phyloP scores from a whole-genome alignment of 2,888 invertebrate species.

The Acanthacorydalis orientalis region DNA sequence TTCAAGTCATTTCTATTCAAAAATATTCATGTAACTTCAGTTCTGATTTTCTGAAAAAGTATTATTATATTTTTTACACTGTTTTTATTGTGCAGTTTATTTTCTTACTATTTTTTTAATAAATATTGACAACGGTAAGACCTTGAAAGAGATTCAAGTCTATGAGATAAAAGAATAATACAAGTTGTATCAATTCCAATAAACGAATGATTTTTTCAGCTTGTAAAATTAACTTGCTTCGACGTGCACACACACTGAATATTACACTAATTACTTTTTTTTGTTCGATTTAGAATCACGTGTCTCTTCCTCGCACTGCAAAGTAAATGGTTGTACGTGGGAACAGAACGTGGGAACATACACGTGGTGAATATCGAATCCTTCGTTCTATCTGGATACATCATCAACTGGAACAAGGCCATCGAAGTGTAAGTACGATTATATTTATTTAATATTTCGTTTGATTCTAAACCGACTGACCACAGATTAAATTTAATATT shows the following conservation, averaged over 20 bases:
- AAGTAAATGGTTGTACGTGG: conserved; percentile 97
- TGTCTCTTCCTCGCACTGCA: conserved; percentile 89
- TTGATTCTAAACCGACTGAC: no score
- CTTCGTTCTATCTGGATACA: conserved; percentile 91
- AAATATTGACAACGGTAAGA: no score
- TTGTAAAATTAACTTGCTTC: not conserved
- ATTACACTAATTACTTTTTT: conserved; percentile 6
- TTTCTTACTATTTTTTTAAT: no score
- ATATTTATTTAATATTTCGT: not conserved
- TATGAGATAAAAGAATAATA: no score
- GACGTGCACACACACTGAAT: conserved; percentile 3
- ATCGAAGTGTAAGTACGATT: conserved; percentile 85
- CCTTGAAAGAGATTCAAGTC: no score
- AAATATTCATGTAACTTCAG: no score
- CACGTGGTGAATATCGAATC: conserved; percentile 94
- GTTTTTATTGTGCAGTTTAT: no score
- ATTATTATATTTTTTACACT: no score
- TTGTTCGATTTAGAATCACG: conserved; percentile 56
- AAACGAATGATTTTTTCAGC: not conserved
- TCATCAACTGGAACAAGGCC: conserved; percentile 99
- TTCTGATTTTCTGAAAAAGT: no score
- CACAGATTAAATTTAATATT: no score
- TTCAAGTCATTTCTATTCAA: no score
- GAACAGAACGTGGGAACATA: conserved; percentile 95
- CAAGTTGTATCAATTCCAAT: not conserved